phyloP scores from a whole-genome alignment of 1,140 invertebrate species.

The Drosophila leontia region DNA sequence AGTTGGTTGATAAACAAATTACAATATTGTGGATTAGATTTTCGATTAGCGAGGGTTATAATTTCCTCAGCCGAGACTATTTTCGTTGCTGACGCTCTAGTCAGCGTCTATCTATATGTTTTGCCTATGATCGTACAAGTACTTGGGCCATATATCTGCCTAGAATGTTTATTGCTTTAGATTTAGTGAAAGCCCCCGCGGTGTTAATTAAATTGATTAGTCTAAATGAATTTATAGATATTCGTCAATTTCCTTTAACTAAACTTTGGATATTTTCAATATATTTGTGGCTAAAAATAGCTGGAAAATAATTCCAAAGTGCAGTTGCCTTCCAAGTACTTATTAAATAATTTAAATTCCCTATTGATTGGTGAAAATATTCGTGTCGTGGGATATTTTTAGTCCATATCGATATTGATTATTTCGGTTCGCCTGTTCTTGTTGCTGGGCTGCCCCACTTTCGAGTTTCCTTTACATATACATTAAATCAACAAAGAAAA shows the following conservation, averaged over 20 bases:
- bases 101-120: conserved; percentile 34
- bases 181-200: conserved; percentile 29
- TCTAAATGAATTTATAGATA: conserved; percentile 9
- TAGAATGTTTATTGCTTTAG: conserved; percentile 29
- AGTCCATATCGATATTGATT: conserved; percentile 38
- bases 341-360: conserved; percentile 26
- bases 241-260: background rate
- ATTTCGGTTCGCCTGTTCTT: conserved; percentile 23
- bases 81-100: conserved; percentile 68
- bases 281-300: conserved; percentile 21
- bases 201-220: conserved; percentile 45
- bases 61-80: conserved; percentile 51
- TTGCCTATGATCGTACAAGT: conserved; percentile 2
- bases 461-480: conserved; percentile 16
- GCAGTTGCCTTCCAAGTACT: conserved; percentile 15
- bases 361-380: conserved; percentile 22
- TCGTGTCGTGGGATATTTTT: conserved; percentile 29
- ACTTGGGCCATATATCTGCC: conserved; percentile 28
- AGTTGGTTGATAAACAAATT: conserved; percentile 65
- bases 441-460: conserved; percentile 36
- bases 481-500: conserved; percentile 17
- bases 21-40: conserved; percentile 70
- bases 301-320: background rate
- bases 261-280: background rate
- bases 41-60: conserved; percentile 30